Evolutionary conservation across 2,888 invertebrate genomes (phyloP).

Genomic region (Habrosyne pyritoides): DNA sequence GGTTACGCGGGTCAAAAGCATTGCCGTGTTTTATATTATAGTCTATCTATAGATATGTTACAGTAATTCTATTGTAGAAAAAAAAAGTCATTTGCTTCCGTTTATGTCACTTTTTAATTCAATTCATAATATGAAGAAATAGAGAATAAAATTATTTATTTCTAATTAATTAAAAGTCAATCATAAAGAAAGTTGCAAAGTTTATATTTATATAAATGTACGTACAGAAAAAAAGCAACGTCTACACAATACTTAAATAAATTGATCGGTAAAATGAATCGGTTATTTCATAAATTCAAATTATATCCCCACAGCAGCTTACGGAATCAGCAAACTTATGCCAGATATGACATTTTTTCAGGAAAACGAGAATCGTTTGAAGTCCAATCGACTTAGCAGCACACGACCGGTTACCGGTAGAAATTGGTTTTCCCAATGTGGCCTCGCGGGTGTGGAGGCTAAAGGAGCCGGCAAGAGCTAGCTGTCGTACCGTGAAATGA

Average conservation of each 20-base stretch:
- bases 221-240: too few species aligned
- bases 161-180: too few species aligned
- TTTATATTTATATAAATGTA: too few species aligned
- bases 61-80: not conserved
- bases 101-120: too few species aligned
- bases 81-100: not conserved
- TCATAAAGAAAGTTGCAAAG: too few species aligned
- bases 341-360: slow-evolving; percentile 39
- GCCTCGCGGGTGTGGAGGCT: slow-evolving; percentile 36
- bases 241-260: too few species aligned
- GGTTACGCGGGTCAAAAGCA: not conserved
- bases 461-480: slow-evolving; percentile 41
- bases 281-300: slow-evolving; percentile 6
- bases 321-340: slow-evolving; percentile 41
- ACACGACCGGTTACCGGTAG: slow-evolving; percentile 54
- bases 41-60: not conserved
- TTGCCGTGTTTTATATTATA: not conserved
- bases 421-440: slow-evolving; percentile 72
- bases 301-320: not conserved
- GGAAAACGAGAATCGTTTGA: slow-evolving; percentile 50
- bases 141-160: too few species aligned
- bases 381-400: slow-evolving; percentile 66
- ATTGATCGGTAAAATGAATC: too few species aligned
- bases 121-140: too few species aligned
- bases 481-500: slow-evolving; percentile 74